These are phyloP conservation scores for Acanthosepion esculentum DNA, from an alignment of 2,888 invertebrate species.

Conservation along the genomic window DNA sequence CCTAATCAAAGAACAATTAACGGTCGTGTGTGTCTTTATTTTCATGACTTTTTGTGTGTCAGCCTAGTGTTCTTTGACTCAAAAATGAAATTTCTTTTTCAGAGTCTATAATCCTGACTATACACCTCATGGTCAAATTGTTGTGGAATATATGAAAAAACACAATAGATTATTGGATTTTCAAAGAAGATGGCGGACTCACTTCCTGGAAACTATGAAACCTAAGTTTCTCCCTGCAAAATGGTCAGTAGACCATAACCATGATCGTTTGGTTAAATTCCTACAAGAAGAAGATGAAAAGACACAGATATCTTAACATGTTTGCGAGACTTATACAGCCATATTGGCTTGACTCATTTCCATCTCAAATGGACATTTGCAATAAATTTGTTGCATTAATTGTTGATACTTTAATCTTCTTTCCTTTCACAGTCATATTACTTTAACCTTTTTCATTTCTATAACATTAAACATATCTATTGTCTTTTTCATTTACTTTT, in stretches of 20 bases:
- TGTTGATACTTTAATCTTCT: not conserved
- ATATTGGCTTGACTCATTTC: not conserved
- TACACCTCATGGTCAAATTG: constrained; percentile 73
- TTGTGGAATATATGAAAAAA: constrained; percentile 72
- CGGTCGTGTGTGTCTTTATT: too few relatives aligned
- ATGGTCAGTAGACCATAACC: constrained; percentile 82
- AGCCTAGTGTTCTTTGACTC: too few relatives aligned
- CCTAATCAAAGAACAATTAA: too few relatives aligned
- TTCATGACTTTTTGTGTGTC: too few relatives aligned
- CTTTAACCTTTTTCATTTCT: not conserved
- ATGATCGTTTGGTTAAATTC: not conserved
- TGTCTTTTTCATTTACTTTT: not conserved
- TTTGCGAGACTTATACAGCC: not conserved
- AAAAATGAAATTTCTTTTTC: constrained; percentile 50
- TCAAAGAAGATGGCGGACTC: constrained; percentile 84
- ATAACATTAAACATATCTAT: not conserved
- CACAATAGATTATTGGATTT: constrained; percentile 80
- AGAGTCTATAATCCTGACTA: constrained; percentile 68
- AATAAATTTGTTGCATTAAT: not conserved
- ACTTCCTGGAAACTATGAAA: constrained; percentile 84
- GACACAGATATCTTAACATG: not conserved
- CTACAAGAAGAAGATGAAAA: not conserved
- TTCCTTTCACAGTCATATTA: not conserved
- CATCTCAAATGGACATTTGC: not conserved
- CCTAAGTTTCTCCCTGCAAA: constrained; percentile 83